Base-by-base conservation (phyloP, 2,113 vertebrate species). In the Aegithalos caudatus region DNA sequence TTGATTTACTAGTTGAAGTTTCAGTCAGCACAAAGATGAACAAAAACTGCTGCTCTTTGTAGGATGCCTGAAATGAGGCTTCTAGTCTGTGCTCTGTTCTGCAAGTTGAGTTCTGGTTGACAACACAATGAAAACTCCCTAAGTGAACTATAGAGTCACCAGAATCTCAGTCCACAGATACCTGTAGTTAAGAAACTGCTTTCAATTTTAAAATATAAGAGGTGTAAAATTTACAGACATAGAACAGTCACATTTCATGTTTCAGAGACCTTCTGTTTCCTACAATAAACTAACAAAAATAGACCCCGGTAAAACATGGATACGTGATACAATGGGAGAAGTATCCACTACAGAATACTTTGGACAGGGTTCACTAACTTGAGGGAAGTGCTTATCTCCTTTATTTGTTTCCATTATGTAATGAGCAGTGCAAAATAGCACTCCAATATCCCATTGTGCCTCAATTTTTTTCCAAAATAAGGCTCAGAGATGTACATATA, bases 381-480 rank as follows among this genome's bases (percentile, higher is more conserved):
- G 38, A 53, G 35, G 73, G 78, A 92, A 95, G 54, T 53, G 42
- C 61, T 88, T 73, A 80, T 76, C 81, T 94, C n/a, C 45, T 82
- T 81, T 92, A 72, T 81, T 90, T 93, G 38, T 88, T 91, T 73
- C 90, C 71, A 78, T 94, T 83, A 54, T 62, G 64, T 62, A 80
- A 73, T 1, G 1, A 88, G 35, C 62, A 70, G 45, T 29, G 33
- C 73, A 83, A 72, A 77, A 80, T 9, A 71, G 35, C 57, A 38
- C 35, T 56, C 37, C 48, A 76, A 14, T 38, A 69, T 21, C 40
- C 40, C 40, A 29, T 31, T 80, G 31, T 86, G 51, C 31, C 67
- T 48, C 37, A 16, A 0, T 28, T 50, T 50, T 66, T 83, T 71
- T 81, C 57, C 45, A 67, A 67, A 93, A 53, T 14, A 61, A n/a